Evolutionary conservation across 2,888 invertebrate species (phyloP).

Genomic region (Epiblema foenella): DNA sequence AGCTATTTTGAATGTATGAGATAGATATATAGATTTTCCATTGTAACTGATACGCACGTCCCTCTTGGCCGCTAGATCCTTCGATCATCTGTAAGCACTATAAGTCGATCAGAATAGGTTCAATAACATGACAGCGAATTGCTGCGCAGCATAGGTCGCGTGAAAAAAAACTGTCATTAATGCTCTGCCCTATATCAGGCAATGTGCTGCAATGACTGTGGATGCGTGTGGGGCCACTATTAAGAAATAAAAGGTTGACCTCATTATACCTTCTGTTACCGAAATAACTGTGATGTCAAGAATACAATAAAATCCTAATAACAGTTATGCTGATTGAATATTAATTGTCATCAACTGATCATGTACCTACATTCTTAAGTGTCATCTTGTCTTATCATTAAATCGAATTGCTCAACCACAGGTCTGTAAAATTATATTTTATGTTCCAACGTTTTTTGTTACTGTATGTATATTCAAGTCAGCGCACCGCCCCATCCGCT

Average conservation of each 20-base stretch:
- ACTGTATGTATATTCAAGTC: not conserved
- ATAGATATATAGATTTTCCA: too few relatives aligned
- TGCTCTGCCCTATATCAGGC: not conserved
- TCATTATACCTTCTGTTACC: slow-evolving; percentile 15
- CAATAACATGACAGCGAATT: not conserved
- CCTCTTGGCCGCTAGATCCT: too few relatives aligned
- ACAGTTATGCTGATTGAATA: slow-evolving; percentile 10
- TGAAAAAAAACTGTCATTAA: not conserved
- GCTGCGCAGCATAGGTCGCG: not conserved
- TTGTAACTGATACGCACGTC: too few relatives aligned
- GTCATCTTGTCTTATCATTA: slow-evolving; percentile 15
- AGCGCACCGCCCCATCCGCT: slow-evolving; percentile 10
- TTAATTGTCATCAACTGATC: slow-evolving; percentile 16
- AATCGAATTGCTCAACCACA: not conserved
- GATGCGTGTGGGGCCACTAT: not conserved
- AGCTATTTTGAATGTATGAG: too few relatives aligned
- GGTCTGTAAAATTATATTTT: not conserved
- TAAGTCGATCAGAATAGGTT: not conserved
- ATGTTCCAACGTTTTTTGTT: slow-evolving; percentile 8
- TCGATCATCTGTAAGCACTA: too few relatives aligned
- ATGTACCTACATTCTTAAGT: not conserved
- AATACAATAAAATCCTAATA: slow-evolving; percentile 16
- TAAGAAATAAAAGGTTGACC: not conserved
- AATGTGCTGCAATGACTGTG: not conserved
- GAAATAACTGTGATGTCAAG: slow-evolving; percentile 30